A percentile compares a stretch with the other conserved stretches of the same genome.
These are phyloP conservation scores for Nibea albiflora DNA, from an alignment of 2,113 vertebrate genomes.

Conservation along the genomic window DNA sequence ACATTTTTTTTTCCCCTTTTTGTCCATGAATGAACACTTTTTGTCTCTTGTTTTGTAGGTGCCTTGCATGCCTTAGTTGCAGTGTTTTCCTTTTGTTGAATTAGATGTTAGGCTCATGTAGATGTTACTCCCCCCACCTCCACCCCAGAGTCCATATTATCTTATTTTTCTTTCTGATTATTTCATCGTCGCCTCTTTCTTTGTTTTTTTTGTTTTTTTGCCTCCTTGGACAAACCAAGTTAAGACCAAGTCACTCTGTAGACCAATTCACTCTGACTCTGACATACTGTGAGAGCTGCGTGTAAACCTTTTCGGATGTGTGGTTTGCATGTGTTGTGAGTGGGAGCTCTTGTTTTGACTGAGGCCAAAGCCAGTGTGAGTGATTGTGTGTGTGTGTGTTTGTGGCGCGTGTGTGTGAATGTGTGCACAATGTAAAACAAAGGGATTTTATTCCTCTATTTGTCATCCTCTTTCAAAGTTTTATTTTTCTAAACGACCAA, in stretches of 20 bases:
- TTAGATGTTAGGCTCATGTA: slow-evolving; percentile 71
- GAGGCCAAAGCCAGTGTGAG: slow-evolving; percentile 43
- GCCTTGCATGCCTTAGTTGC: slow-evolving; percentile 81
- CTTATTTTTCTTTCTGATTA: slow-evolving; percentile 21
- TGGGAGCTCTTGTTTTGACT: slow-evolving; percentile 34
- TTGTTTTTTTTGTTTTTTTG: slow-evolving; percentile 20
- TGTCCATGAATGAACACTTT: slow-evolving; percentile 55
- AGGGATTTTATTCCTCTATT: slow-evolving; percentile 80
- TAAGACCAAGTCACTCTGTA: slow-evolving; percentile 72
- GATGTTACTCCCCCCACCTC: slow-evolving; percentile 49
- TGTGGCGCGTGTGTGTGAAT: neutral
- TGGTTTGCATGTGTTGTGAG: slow-evolving; percentile 47
- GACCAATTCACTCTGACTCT: slow-evolving; percentile 76
- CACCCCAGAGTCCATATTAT: slow-evolving; percentile 38
- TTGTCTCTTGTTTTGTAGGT: slow-evolving; percentile 62
- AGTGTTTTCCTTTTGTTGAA: slow-evolving; percentile 74
- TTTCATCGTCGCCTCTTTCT: slow-evolving; percentile 9
- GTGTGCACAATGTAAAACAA: slow-evolving; percentile 70
- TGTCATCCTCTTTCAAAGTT: slow-evolving; percentile 80
- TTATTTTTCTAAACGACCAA: slow-evolving; percentile 81
- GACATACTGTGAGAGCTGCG: slow-evolving; percentile 74
- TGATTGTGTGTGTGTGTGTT: neutral
- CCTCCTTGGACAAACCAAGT: slow-evolving; percentile 61
- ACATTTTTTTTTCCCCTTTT: slow-evolving; percentile 35
- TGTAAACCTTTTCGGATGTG: slow-evolving; percentile 44